Evolutionary conservation across 2,888 invertebrate genomes (phyloP).

Genomic region (Trissolcus brochymenae): DNA sequence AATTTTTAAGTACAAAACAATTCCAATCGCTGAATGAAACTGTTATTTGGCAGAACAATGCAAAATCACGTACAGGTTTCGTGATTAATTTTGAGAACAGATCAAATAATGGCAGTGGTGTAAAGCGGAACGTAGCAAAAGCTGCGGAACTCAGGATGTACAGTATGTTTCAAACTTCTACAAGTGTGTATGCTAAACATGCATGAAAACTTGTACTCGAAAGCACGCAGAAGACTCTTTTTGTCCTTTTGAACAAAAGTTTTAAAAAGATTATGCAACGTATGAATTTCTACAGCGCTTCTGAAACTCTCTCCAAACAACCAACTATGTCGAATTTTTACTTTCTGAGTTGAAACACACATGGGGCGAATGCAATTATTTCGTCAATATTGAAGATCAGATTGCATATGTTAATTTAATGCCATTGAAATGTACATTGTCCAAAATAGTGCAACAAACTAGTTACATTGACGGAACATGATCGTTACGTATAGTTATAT

Average conservation of each 20-base stretch:
- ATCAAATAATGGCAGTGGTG: conserved; percentile 9
- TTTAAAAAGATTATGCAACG: conserved; percentile 7
- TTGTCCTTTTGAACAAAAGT: conserved; percentile 9
- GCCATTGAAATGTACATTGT: conserved; percentile 10
- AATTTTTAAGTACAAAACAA: no score
- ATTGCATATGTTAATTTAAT: conserved; percentile 13
- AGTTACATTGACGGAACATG: conserved; percentile 4
- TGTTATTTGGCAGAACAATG: conserved; percentile 1
- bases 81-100: conserved; percentile 15
- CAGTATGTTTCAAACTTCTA: conserved; percentile 17
- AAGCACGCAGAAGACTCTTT: conserved; percentile 10
- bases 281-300: background rate
- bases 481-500: no score
- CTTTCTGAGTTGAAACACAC: no score
- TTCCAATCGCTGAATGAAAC: no score
- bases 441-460: conserved; percentile 14
- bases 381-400: no score
- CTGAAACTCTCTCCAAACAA: no score
- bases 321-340: no score
- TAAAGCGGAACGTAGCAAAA: background rate
- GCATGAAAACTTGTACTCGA: conserved; percentile 24
- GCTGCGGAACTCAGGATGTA: conserved; percentile 5
- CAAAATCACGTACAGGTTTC: background rate
- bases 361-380: background rate
- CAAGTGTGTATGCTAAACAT: conserved; percentile 12